phyloP scores from a whole-genome alignment of 2,113 vertebrate species.

The Emberiza fucata region DNA sequence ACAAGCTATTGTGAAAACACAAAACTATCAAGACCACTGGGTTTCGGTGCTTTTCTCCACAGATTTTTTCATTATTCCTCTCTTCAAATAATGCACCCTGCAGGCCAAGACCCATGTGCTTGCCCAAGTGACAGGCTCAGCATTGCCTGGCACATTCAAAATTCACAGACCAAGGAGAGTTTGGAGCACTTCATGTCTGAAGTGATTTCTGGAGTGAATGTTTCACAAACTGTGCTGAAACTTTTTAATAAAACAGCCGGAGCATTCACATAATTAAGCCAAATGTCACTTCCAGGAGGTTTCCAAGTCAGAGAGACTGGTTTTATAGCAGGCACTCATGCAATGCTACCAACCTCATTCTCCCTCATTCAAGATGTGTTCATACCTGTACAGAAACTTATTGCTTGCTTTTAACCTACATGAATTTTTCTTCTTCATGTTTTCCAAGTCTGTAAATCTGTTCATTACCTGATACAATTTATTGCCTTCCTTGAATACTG shows the following conservation, averaged over 20 bases:
- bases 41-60: background rate
- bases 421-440: slow-evolving; percentile 3
- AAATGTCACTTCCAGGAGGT: background rate
- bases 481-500: background rate
- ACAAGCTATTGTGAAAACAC: background rate
- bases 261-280: background rate
- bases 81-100: background rate
- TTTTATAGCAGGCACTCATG: background rate
- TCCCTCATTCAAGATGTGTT: background rate
- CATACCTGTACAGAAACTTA: background rate
- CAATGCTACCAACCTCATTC: background rate
- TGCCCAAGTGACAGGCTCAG: background rate
- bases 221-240: background rate
- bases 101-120: background rate
- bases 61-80: background rate
- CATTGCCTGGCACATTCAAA: background rate
- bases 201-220: background rate
- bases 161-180: background rate
- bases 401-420: slow-evolving; percentile 26
- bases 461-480: background rate
- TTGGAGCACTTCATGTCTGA: background rate
- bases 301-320: background rate
- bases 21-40: background rate
- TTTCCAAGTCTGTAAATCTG: slow-evolving; percentile 16
- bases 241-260: background rate